Base-by-base conservation (phyloP, 2,888 invertebrate species). In the Plebejus anna region DNA sequence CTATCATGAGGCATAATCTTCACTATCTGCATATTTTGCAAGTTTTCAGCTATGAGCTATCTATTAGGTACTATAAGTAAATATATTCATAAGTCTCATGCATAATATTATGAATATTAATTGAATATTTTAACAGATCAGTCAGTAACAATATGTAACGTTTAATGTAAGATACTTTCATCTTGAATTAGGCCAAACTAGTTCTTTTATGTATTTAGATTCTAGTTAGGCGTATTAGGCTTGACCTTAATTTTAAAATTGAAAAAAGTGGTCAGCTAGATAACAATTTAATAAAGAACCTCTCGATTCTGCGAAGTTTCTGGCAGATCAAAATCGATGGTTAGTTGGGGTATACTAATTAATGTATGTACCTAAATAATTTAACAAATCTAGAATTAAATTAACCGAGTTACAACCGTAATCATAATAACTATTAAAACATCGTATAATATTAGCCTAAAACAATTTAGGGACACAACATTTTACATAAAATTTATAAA, bases 401-500 rank as follows among this genome's bases (percentile, higher is more conserved):
- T 82, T 81, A 84, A 85, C 84, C 86, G 83, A 86, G 82, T 83
- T 82, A 83, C 79, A 82, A 80, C 84, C 85, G 11, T 75, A 77
- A 70, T 61, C 51, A 70, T 70, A 77, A 76, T 66, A 71, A 22
- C 71, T 78, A 77, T 42, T 72, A 76, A 72, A 76, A 76, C 76
- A 42, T 76, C 57, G 72, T 76, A 76, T 59, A 76, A 70, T 76
- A 70, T 76, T 76, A 76, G 57, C 72, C 72, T 73, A 87, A 89
- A 90, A 89, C 88, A 90, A 87, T 86, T 84, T 88, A 89, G 77
- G 83, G 87, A 87, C 87, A 91, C 90, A 92, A 92, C 91, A 83
- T 87, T 88, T 87, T 88, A 86, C 92, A 72, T 92, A 93, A 91
- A 93, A 92, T 93, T 92, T 91, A 86, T 90, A 90, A 91, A 86